A percentile compares a stretch with the other conserved stretches of the same genome.
Evolutionary conservation across 2,888 invertebrate species (phyloP).

Genomic region (Fragum whitleyi): DNA sequence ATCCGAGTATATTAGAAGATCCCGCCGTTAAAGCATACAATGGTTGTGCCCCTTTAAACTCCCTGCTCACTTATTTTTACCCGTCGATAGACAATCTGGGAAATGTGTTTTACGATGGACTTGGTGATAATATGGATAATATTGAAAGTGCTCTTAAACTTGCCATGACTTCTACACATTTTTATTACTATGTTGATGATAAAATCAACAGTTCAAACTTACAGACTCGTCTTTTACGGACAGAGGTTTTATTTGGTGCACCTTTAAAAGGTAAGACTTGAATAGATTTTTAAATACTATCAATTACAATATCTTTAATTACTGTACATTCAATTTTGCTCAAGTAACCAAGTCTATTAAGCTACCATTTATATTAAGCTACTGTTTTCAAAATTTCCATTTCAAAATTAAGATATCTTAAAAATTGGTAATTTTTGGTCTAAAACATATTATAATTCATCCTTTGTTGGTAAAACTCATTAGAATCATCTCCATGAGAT

Average conservation of each 20-base stretch:
- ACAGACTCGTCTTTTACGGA: slow-evolving; percentile 76
- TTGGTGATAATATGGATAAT: slow-evolving; percentile 77
- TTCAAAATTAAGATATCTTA: background rate
- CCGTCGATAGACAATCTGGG: slow-evolving; percentile 74
- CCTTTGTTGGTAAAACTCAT: too few species aligned
- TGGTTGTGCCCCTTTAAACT: slow-evolving; percentile 81
- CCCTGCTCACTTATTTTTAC: slow-evolving; percentile 81
- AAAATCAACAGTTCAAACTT: slow-evolving; percentile 75
- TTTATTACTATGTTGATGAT: slow-evolving; percentile 82
- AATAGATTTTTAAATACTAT: background rate
- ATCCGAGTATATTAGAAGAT: slow-evolving; percentile 48
- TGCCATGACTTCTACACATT: slow-evolving; percentile 79
- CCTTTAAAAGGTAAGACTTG: slow-evolving; percentile 77
- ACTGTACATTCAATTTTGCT: too few species aligned
- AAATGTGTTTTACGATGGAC: slow-evolving; percentile 76
- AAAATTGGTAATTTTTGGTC: too few species aligned
- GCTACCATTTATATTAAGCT: too few species aligned
- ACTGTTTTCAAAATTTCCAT: too few species aligned
- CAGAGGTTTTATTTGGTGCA: slow-evolving; percentile 81
- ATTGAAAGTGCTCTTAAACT: slow-evolving; percentile 77
- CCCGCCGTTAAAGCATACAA: slow-evolving; percentile 69
- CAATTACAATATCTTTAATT: background rate
- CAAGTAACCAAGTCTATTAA: too few species aligned
- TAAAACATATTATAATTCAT: too few species aligned
- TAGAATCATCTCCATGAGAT: too few species aligned